Evolutionary conservation across 1,140 invertebrate genomes (phyloP).

Genomic region (Oreohelix idahoensis): DNA sequence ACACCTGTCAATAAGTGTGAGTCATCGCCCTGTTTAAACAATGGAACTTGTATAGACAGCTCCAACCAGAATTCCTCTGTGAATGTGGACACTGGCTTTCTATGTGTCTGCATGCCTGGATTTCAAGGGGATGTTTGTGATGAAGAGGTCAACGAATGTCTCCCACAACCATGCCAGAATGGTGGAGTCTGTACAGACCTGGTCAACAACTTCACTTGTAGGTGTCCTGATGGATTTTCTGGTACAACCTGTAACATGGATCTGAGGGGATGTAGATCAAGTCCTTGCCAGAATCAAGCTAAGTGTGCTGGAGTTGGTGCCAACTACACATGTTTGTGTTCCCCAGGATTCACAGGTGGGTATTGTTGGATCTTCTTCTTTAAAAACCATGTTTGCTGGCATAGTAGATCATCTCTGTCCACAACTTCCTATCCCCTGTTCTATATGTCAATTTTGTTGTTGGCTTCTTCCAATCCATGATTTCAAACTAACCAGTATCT

Average conservation of each 20-base stretch:
- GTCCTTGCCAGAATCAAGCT: slow-evolving; percentile 48
- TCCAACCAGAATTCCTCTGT: too few species aligned
- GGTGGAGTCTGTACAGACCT: slow-evolving; percentile 63
- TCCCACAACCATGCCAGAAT: slow-evolving; percentile 50
- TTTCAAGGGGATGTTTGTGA: slow-evolving; percentile 52
- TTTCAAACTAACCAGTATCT: too few species aligned
- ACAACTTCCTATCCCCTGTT: too few species aligned
- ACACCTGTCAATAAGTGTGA: slow-evolving; percentile 52
- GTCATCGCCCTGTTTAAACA: slow-evolving; percentile 50
- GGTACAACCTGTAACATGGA: slow-evolving; percentile 73
- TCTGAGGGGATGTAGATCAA: slow-evolving; percentile 51
- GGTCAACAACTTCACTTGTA: slow-evolving; percentile 57
- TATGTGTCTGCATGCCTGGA: slow-evolving; percentile 12
- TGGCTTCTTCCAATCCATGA: too few species aligned
- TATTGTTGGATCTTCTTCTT: too few species aligned
- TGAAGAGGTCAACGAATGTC: slow-evolving; percentile 63
- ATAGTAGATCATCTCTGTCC: too few species aligned
- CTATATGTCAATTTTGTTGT: too few species aligned
- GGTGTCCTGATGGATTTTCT: slow-evolving; percentile 59
- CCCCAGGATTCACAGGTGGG: slow-evolving; percentile 45
- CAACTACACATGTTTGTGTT: slow-evolving; percentile 45
- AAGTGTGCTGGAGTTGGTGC: slow-evolving; percentile 73
- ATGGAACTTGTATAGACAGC: slow-evolving; percentile 86
- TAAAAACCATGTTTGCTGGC: too few species aligned
- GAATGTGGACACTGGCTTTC: neutral